Evolutionary conservation across 2,113 vertebrate species (phyloP).

Genomic region (Cercocebus atys): DNA sequence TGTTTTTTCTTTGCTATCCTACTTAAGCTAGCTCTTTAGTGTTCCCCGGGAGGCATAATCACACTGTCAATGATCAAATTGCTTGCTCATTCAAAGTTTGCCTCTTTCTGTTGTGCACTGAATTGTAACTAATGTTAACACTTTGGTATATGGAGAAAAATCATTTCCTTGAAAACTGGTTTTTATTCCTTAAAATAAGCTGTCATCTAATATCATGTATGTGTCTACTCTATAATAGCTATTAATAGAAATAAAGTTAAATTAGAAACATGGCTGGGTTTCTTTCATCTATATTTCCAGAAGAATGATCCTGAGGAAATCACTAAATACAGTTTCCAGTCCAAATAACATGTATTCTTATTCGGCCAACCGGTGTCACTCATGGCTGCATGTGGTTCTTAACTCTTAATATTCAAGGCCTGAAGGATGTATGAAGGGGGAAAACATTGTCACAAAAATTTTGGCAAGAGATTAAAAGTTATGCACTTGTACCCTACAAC

Average conservation of each 20-base stretch:
- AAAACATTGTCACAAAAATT: background rate
- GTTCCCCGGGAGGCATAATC: background rate
- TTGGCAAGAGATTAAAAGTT: constrained; percentile 10
- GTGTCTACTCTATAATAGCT: background rate
- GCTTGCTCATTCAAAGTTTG: background rate
- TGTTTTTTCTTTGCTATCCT: background rate
- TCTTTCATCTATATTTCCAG: background rate
- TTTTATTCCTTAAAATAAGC: constrained; percentile 21
- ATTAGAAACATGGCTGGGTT: background rate
- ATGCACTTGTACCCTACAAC: too few species aligned
- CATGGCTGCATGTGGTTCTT: background rate
- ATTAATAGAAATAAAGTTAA: background rate
- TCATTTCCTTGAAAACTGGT: background rate
- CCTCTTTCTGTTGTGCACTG: background rate
- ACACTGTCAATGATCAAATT: background rate
- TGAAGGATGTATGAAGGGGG: background rate
- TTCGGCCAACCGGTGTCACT: background rate
- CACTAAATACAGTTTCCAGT: background rate
- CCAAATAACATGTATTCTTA: background rate
- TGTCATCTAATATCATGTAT: background rate
- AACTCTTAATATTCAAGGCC: background rate
- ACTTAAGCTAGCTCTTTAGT: background rate
- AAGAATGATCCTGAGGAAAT: background rate
- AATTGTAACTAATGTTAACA: background rate
- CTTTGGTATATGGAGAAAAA: background rate